A percentile compares a stretch with the other conserved stretches of the same genome.
These are phyloP conservation scores for Mesorhabditis spiculigera DNA, from an alignment of 2,888 invertebrate species.

Conservation along the genomic window DNA sequence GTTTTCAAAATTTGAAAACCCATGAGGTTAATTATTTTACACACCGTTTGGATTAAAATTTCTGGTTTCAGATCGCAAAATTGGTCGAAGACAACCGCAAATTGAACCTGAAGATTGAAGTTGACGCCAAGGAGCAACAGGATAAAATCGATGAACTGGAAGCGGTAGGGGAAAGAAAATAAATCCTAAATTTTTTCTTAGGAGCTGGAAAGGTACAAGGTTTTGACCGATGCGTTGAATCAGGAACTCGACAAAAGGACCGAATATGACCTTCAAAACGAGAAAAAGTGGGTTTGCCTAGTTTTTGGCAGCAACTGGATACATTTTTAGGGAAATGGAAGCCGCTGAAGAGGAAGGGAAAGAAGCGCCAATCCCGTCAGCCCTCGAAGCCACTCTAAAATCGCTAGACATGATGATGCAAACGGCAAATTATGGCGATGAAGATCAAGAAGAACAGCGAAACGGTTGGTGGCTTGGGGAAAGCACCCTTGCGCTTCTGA, in stretches of 20 bases:
- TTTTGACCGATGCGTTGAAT: conserved; percentile 19
- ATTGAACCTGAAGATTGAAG: conserved; percentile 10
- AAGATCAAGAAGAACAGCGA: too few relatives aligned
- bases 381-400: neutral
- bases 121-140: conserved; percentile 65
- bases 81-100: conserved; percentile 21
- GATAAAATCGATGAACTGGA: conserved; percentile 16
- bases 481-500: too few relatives aligned
- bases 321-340: neutral
- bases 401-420: neutral
- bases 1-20: conserved; percentile 9
- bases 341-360: neutral
- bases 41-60: neutral
- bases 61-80: conserved; percentile 63
- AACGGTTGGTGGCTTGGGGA: too few relatives aligned
- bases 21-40: neutral
- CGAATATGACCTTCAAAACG: conserved; percentile 76
- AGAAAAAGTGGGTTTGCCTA: too few relatives aligned
- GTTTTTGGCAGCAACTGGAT: too few relatives aligned
- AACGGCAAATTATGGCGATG: too few relatives aligned
- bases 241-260: conserved; percentile 19
- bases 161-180: conserved; percentile 8
- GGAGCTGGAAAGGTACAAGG: conserved; percentile 7
- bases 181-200: conserved; percentile 7
- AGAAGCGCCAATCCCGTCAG: neutral